Evolutionary conservation across 2,113 vertebrate genomes (phyloP), one percentile per base, ranked within the genome.

Genomic region (Cranoglanis bouderius): DNA sequence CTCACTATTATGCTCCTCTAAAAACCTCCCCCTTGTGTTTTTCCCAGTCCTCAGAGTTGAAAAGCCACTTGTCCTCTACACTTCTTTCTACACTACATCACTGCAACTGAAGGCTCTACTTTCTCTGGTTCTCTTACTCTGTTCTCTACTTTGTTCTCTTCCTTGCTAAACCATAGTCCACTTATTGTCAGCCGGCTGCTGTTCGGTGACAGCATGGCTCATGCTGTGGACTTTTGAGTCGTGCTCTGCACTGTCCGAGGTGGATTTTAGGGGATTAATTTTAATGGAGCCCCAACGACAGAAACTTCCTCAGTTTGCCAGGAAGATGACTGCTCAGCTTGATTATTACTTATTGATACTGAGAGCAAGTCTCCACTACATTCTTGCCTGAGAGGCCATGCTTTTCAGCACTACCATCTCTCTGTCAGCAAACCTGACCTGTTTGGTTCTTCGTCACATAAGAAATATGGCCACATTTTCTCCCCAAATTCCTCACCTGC

Each of bases 191-290:
- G 85, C 51, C n/a, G 16, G 8, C 40, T 81, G 53, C 87, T 84
- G 84, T 61, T 89, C 87, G 26, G 85, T 72, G 87, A 51, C 90
- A 89, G 88, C 19, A 7, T 29, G 82, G 18, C 32, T 83, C 70
- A 85, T 40, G 35, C 85, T 24, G 74, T 89, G 85, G 85, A 82
- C 88, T 90, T 85, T 90, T 86, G 84, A 51, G 75, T 57, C 59
- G 61, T 81, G 59, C 77, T 81, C 74, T 24, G 55, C 78, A 85
- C 88, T 90, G 86, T 74, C 87, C 72, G 82, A 85, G 84, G 87
- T 88, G 90, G 91, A 89, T 92, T 89, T 90, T 82, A 70, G 72
- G 55, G 85, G 91, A 90, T 91, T 92, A 88, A 86, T 84, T 90
- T 92, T 88, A 90, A 92, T 90, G 59, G 88, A 88, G 87, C 51